Conservation (phyloP, 2,113 vertebrate species). For the Ceyx margarethae region DNA sequence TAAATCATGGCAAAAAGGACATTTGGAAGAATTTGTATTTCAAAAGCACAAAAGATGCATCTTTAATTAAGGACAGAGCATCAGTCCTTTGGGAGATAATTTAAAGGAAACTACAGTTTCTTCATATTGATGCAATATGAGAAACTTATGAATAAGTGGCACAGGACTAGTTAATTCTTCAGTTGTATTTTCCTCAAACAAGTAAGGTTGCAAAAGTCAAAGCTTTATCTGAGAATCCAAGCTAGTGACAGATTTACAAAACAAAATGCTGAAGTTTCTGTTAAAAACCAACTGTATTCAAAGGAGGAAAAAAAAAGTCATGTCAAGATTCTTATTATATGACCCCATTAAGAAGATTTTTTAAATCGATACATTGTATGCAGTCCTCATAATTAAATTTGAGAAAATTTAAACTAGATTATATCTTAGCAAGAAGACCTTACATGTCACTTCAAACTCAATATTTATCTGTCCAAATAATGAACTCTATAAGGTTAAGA, state of each 20-base stretch:
- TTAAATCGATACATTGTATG: constrained; percentile 8
- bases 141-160: neutral
- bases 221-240: neutral
- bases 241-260: neutral
- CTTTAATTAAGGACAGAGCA: neutral
- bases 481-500: constrained; percentile 26
- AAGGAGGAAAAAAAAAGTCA: neutral
- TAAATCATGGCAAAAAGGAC: neutral
- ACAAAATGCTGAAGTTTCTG: neutral
- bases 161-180: neutral
- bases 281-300: neutral
- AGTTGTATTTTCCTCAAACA: neutral
- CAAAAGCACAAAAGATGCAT: neutral
- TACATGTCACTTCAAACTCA: constrained; percentile 15
- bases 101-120: neutral
- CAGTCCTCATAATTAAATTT: constrained; percentile 24
- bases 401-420: neutral
- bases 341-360: neutral
- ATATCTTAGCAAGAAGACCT: neutral
- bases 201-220: neutral
- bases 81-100: neutral
- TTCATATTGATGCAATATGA: neutral
- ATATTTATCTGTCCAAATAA: constrained; percentile 47
- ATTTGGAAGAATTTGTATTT: neutral
- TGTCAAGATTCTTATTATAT: neutral